Base-by-base conservation (phyloP, 1,140 invertebrate genomes). In the Dinothrombium tinctorium region DNA sequence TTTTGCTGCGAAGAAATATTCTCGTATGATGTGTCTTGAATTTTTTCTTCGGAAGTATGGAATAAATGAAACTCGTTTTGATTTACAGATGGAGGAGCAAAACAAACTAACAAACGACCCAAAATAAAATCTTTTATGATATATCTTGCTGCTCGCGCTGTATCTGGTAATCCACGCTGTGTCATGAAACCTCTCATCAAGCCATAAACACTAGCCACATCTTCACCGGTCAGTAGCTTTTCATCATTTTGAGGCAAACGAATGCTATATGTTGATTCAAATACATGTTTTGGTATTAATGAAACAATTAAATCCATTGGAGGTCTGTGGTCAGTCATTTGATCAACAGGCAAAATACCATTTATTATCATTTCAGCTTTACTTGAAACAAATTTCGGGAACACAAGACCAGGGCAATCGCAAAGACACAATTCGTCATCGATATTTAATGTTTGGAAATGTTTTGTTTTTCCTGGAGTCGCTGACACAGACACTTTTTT, bases 321-420 rank as follows among this genome's bases (percentile, higher is more conserved):
- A 2, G 75, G 68, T 15, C 81, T 68, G 56, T 77, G 74, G 56
- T 90, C 76, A 33, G 71, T 66, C 69, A 92, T 74, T 58, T 95
- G 81, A 63, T 98, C 89, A 53, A 98, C 84, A 7, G 90, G 82
- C 41, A 98, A 59, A 47, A 99, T 92, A 15, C 59, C 90, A 53
- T 83, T 86, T 0, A 96, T 61, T 45, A 98, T 65, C 71, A 99
- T 77, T 48, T 98, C 89, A 0, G 80, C 77, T 62, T 83, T 81
- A 42, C 83, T 76, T 45, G 73, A 67, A 8, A 92, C 79, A 59
- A 96, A 92, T 42, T 80, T 84, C 7, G 94, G 92, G 72, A 96
- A 86, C 6, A 98, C 90, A 20, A 99, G 62, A 4, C 94, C 92
- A 17, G 94, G 92, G 58, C 92, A 98, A 65, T 99, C 94, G 57